A percentile compares a stretch with the other conserved stretches of the same genome.
Evolutionary conservation across 1,140 invertebrate species (phyloP).

Genomic region (Solenopsis fugax): DNA sequence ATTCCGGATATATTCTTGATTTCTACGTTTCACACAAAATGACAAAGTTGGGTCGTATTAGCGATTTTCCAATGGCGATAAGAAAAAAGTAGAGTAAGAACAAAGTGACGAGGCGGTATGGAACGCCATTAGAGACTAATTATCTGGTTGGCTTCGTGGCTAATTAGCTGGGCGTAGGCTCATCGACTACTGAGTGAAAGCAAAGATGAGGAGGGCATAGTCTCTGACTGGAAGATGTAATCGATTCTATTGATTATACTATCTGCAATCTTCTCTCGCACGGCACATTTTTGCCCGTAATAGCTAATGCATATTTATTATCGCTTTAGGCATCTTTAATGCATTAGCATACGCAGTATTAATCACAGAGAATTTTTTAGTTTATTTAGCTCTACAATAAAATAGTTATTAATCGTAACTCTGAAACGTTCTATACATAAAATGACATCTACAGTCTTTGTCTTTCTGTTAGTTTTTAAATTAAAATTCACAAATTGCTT

Average conservation of each 20-base stretch:
- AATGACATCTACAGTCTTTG: not conserved
- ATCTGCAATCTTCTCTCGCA: slow-evolving; percentile 33
- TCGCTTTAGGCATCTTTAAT: slow-evolving; percentile 45
- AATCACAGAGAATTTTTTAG: slow-evolving; percentile 33
- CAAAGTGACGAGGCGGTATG: slow-evolving; percentile 47
- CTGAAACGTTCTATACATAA: not conserved
- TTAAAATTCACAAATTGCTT: not conserved
- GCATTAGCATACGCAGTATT: slow-evolving; percentile 38
- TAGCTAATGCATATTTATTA: slow-evolving; percentile 62
- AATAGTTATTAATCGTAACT: not conserved
- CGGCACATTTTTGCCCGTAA: slow-evolving; percentile 47
- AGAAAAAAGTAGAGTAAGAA: slow-evolving; percentile 48
- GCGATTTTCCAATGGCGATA: slow-evolving; percentile 41
- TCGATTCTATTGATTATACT: slow-evolving; percentile 59
- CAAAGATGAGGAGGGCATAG: slow-evolving; percentile 44
- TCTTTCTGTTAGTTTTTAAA: not conserved
- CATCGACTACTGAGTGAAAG: slow-evolving; percentile 43
- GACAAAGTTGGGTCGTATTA: slow-evolving; percentile 24
- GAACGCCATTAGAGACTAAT: slow-evolving; percentile 72
- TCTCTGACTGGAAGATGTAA: slow-evolving; percentile 48
- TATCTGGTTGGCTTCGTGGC: slow-evolving; percentile 68
- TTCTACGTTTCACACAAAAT: not conserved
- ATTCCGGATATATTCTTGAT: not conserved
- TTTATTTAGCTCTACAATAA: slow-evolving; percentile 9
- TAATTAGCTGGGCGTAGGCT: slow-evolving; percentile 67